phyloP scores from a whole-genome alignment of 1,140 invertebrate genomes.

The Lepidurus arcticus region DNA sequence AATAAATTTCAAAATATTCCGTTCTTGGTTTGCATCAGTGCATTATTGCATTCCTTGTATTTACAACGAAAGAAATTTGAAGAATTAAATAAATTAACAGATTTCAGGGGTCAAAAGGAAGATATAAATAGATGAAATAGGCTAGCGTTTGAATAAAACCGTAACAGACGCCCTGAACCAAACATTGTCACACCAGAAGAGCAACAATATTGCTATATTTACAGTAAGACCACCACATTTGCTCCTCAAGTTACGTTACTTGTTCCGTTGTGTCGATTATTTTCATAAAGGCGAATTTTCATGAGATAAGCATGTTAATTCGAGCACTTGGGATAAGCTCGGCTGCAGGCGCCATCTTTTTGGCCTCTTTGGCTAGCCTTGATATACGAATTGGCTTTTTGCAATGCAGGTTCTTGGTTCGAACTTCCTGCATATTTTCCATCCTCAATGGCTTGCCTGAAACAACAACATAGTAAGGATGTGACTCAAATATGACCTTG shows the following conservation, averaged over 20 bases:
- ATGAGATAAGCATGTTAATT: neutral
- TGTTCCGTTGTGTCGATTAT: neutral
- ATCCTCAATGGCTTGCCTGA: neutral
- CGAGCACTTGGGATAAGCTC: slow-evolving; percentile 18
- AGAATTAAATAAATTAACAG: slow-evolving; percentile 15
- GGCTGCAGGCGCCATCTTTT: neutral
- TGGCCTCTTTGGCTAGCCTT: neutral
- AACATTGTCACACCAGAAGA: neutral
- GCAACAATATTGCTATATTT: neutral
- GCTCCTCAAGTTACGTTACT: neutral
- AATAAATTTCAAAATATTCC: neutral
- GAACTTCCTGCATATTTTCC: neutral
- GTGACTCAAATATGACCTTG: neutral
- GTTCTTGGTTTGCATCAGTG: neutral
- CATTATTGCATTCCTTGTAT: neutral
- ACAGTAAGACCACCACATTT: slow-evolving; percentile 4
- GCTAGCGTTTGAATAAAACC: neutral
- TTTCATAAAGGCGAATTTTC: neutral
- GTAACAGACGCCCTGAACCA: slow-evolving; percentile 1
- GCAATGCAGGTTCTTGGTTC: neutral
- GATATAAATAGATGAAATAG: neutral
- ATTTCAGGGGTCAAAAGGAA: neutral
- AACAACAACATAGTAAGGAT: neutral
- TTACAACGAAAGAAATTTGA: neutral
- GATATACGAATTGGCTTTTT: neutral